phyloP scores from a whole-genome alignment of 2,113 vertebrate species.

The Alouatta palliata region DNA sequence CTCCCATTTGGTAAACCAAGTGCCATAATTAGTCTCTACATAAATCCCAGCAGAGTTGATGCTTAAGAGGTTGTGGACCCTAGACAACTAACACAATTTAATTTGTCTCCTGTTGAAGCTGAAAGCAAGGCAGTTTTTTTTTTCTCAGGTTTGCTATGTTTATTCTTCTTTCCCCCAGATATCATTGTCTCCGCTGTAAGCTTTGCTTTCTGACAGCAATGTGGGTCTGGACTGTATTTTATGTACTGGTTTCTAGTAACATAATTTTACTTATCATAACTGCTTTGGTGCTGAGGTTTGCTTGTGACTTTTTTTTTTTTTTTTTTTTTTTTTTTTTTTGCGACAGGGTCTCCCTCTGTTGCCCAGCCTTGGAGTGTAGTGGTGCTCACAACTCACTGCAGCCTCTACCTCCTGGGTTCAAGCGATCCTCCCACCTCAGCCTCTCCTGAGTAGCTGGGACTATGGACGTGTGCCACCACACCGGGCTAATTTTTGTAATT shows the following conservation, averaged over 20 bases:
- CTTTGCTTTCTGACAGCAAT: constrained; percentile 18
- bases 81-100: not conserved
- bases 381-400: too few relatives aligned
- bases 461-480: too few relatives aligned
- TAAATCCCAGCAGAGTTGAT: constrained; percentile 34
- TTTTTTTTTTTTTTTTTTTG: not conserved
- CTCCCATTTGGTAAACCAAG: not conserved
- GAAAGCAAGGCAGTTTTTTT: not conserved
- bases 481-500: too few relatives aligned
- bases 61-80: not conserved
- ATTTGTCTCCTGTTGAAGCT: not conserved
- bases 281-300: constrained; percentile 4
- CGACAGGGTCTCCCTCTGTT: too few relatives aligned
- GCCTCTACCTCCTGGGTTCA: too few relatives aligned
- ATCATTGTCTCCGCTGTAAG: not conserved
- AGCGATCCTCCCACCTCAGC: too few relatives aligned
- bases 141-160: not conserved
- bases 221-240: constrained; percentile 5
- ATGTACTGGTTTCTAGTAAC: not conserved
- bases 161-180: not conserved
- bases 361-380: too few relatives aligned
- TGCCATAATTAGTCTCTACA: constrained; percentile 20
- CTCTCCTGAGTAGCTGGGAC: too few relatives aligned
- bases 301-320: not conserved
- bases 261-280: constrained; percentile 34